Conservation (phyloP, 2,888 invertebrate species). For the Phortica magna region DNA sequence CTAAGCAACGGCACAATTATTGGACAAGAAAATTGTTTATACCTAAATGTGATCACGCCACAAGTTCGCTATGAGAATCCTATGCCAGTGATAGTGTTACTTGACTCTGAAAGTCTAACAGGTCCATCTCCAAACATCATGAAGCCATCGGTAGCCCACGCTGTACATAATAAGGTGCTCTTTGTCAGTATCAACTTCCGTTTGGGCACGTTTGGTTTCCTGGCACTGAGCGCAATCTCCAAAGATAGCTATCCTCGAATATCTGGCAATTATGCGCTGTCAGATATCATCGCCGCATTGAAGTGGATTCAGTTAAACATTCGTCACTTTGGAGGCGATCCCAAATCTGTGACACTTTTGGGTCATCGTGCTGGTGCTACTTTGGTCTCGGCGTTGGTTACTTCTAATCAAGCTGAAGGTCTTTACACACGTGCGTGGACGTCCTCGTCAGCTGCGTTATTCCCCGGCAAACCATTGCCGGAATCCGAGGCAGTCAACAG, state of each 20-base stretch:
- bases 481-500: slow-evolving; percentile 82
- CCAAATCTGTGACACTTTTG: slow-evolving; percentile 86
- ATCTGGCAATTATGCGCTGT: slow-evolving; percentile 92
- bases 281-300: slow-evolving; percentile 87
- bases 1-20: slow-evolving; percentile 82
- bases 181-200: slow-evolving; percentile 93
- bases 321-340: slow-evolving; percentile 90
- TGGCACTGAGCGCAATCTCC: slow-evolving; percentile 85
- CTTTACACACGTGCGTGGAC: slow-evolving; percentile 89
- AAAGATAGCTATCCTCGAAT: slow-evolving; percentile 85
- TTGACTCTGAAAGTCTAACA: slow-evolving; percentile 87
- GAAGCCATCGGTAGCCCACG: slow-evolving; percentile 87
- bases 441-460: slow-evolving; percentile 86
- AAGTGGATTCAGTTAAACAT: slow-evolving; percentile 91
- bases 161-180: slow-evolving; percentile 87
- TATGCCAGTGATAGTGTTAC: slow-evolving; percentile 89
- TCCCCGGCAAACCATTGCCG: slow-evolving; percentile 82
- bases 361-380: slow-evolving; percentile 93
- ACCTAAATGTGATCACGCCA: slow-evolving; percentile 90
- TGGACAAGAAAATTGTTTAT: slow-evolving; percentile 89
- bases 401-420: slow-evolving; percentile 80
- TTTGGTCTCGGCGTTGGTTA: slow-evolving; percentile 87
- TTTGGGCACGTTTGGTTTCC: slow-evolving; percentile 88
- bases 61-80: slow-evolving; percentile 88
- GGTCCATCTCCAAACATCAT: slow-evolving; percentile 86